Evolutionary conservation across 2,797 vertebrate genomes (phyloP).

Genomic region (Neomorphus geoffroyi): DNA sequence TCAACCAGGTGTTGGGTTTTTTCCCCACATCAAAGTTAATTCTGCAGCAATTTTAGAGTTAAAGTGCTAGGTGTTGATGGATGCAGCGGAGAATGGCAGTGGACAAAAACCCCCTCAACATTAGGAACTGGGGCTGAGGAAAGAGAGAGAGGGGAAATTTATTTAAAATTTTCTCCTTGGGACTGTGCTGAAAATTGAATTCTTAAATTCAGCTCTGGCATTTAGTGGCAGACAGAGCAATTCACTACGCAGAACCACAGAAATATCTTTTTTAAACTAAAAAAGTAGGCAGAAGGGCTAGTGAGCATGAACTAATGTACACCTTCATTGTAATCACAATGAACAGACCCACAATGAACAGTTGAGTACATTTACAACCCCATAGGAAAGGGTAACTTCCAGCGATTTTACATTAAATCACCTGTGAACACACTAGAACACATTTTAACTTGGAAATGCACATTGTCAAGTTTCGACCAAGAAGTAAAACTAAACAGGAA

Average conservation of each 20-base stretch:
- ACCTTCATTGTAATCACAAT: neutral
- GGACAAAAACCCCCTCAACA: too few relatives aligned
- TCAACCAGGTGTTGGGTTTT: neutral
- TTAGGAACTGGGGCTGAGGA: fast-evolving
- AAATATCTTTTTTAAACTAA: neutral
- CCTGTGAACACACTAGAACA: neutral
- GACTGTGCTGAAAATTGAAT: neutral
- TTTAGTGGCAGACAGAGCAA: neutral
- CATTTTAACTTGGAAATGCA: neutral
- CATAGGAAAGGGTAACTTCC: neutral
- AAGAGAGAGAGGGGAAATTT: fast-evolving
- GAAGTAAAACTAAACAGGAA: neutral
- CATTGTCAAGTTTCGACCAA: neutral
- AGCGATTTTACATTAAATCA: neutral
- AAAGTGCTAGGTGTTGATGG: neutral
- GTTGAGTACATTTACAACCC: neutral
- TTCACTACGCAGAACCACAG: neutral
- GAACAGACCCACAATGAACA: neutral
- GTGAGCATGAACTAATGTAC: neutral
- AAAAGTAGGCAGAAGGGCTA: neutral
- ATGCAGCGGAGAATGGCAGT: neutral
- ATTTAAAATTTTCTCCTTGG: neutral
- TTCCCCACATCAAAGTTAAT: neutral
- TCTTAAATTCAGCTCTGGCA: neutral
- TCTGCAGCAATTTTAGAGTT: neutral